phyloP scores from a whole-genome alignment of 2,113 vertebrate genomes.

The Rhabdomys dilectus region DNA sequence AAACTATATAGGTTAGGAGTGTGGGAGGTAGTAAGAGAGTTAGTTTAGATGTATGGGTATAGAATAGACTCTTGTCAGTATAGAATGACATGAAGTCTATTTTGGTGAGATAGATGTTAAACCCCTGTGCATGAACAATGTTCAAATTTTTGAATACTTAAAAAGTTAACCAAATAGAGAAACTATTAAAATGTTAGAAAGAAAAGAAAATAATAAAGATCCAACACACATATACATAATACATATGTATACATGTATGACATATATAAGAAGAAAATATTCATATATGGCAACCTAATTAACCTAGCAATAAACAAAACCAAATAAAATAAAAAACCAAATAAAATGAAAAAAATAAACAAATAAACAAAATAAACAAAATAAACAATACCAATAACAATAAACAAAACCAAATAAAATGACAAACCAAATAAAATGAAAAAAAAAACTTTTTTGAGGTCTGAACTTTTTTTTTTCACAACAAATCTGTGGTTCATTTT shows the following conservation, averaged over 20 bases:
- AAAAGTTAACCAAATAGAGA: background rate
- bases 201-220: background rate
- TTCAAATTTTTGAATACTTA: background rate
- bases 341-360: background rate
- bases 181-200: background rate
- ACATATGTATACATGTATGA: background rate
- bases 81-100: background rate
- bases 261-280: background rate
- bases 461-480: background rate
- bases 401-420: too few relatives aligned
- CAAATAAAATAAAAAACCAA: background rate
- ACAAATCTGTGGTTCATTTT: background rate
- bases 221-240: background rate
- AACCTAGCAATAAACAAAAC: background rate
- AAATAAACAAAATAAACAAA: too few relatives aligned
- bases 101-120: background rate
- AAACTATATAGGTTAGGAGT: background rate
- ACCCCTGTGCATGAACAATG: background rate
- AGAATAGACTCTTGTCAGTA: background rate
- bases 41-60: background rate
- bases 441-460: background rate
- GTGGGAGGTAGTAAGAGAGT: background rate
- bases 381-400: too few relatives aligned
- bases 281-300: too few relatives aligned
- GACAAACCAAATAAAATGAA: background rate